Base-by-base conservation (phyloP, 2,113 vertebrate species). In the Periophthalmus modestus region DNA sequence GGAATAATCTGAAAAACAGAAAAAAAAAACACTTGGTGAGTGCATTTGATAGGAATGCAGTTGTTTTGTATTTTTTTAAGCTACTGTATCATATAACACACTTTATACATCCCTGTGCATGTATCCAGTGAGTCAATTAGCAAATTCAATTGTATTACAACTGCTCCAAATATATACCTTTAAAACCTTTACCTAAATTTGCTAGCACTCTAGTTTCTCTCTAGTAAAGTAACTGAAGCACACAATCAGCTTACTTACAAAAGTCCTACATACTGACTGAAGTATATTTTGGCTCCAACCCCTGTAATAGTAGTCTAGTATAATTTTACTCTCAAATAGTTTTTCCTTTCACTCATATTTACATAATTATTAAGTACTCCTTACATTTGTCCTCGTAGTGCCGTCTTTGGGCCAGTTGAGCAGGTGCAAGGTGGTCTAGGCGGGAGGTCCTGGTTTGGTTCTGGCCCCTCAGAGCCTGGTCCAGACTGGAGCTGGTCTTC, bases 321-420 rank as follows among this genome's bases (percentile, higher is more conserved):
- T 48, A 15, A 7, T 54, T 54, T 54, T n/a, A n/a, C 2, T n/a
- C 52, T 54, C 18, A 28, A 47, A 2, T 12, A 1, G 7, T 47
- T 2, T 47, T 47, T n/a, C 52, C 6, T 50, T 2, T 50, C 14
- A 19, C 19, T 2, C 6, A 52, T 52, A 52, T 19, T 52, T 5
- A 50, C 13, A n/a, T 7, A 54, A 58, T 1, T 28, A 28, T 28
- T 2, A 7, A 24, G 57, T 6, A 2, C 59, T 59, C 15, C 85
- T 94, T 87, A 94, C 92, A 83, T 85, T 83, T 93, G 54, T 89
- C 78, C 4, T 90, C 47, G 19, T 94, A 95, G 83, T 94, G 92
- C 24, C 73, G 92, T 23, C 83, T 92, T 79, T 95, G 87, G 0
- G 34, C 81, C 15, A 88, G 75, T 16, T 7, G 28, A 2, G 16